These are phyloP conservation scores for Papilio aristodemus DNA, from an alignment of 1,140 invertebrate genomes.

Conservation along the genomic window DNA sequence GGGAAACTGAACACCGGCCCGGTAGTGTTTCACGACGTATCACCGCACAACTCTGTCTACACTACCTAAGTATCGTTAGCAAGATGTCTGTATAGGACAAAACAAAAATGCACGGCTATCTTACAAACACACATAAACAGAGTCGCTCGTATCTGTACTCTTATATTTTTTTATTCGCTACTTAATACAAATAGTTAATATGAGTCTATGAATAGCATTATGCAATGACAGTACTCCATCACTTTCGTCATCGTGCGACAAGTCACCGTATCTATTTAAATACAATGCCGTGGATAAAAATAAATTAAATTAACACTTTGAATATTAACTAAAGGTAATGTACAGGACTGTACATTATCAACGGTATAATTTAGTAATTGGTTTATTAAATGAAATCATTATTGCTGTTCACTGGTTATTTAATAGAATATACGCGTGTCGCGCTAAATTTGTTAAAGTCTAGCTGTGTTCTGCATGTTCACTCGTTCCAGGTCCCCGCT, in stretches of 20 bases:
- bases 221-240: background rate
- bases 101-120: background rate
- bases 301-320: background rate
- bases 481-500: no score
- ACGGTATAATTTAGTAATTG: background rate
- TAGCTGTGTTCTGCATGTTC: no score
- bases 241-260: conserved; percentile 10
- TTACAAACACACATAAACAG: background rate
- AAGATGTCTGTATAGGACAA: no score
- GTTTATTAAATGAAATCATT: background rate
- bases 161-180: background rate
- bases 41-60: background rate
- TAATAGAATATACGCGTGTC: no score
- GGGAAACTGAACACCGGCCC: no score
- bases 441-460: no score
- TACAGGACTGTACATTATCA: background rate
- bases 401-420: background rate
- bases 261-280: conserved; percentile 14
- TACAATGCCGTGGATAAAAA: background rate
- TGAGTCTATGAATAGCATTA: background rate
- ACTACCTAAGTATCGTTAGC: no score
- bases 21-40: conserved; percentile 4
- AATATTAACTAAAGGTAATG: conserved; percentile 12
- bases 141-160: no score
- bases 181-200: conserved; percentile 2